A percentile compares a stretch with the other conserved stretches of the same genome.
These are phyloP conservation scores for Anas flavirostris DNA, from an alignment of 2,797 vertebrate genomes.

Conservation along the genomic window DNA sequence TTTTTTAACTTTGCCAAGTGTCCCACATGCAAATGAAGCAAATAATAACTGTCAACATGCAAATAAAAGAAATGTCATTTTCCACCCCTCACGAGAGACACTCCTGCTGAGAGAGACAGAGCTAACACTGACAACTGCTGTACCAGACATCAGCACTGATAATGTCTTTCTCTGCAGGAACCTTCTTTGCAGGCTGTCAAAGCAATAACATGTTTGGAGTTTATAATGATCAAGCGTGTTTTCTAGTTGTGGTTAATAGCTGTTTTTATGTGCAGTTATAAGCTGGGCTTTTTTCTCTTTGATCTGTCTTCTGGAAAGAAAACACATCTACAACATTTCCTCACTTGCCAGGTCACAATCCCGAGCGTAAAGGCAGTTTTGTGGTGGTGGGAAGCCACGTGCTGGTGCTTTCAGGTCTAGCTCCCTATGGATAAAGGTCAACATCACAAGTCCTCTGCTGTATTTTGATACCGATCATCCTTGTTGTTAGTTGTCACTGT, in stretches of 20 bases:
- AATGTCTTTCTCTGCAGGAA: slow-evolving; percentile 23
- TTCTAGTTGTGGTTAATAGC: neutral
- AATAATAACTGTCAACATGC: neutral
- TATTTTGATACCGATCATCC: neutral
- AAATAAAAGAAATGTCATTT: slow-evolving; percentile 6
- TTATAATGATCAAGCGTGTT: neutral
- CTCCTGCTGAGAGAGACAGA: slow-evolving; percentile 42
- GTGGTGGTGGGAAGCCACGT: neutral
- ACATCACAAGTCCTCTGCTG: fast-evolving
- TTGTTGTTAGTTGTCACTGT: neutral
- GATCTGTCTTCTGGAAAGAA: neutral
- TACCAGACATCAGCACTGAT: neutral
- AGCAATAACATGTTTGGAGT: neutral
- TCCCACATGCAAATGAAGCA: neutral
- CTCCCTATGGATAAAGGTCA: neutral
- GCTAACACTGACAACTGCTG: neutral
- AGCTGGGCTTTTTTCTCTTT: neutral
- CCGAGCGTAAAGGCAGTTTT: neutral
- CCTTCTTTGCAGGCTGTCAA: neutral
- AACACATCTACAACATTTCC: neutral
- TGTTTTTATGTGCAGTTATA: neutral
- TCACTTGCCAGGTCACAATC: neutral
- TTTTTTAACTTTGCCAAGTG: neutral
- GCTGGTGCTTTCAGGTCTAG: neutral
- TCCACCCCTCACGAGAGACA: neutral